A percentile compares a stretch with the other conserved stretches of the same genome.
phyloP scores from a whole-genome alignment of 2,888 invertebrate species.

The Brenthis daphne region DNA sequence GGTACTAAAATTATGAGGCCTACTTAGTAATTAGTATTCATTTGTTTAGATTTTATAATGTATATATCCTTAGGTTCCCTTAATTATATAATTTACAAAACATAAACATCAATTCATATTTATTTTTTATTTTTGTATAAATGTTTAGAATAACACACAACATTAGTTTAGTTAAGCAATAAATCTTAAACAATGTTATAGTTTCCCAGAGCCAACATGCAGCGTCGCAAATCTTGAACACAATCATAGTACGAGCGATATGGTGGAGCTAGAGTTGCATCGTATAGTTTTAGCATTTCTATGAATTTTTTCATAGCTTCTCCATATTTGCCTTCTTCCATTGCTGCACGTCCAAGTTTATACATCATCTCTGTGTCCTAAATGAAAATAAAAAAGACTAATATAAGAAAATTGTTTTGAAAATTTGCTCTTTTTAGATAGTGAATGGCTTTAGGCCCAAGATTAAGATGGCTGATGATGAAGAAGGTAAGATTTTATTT shows the following conservation, averaged over 20 bases:
- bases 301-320: slow-evolving; percentile 85
- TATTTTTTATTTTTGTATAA: background rate
- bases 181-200: slow-evolving; percentile 60
- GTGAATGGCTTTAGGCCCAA: background rate
- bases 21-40: too few relatives aligned
- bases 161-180: too few relatives aligned
- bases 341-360: slow-evolving; percentile 82
- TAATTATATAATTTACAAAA: too few relatives aligned
- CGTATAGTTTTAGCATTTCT: slow-evolving; percentile 85
- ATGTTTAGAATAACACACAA: background rate
- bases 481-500: slow-evolving; percentile 52
- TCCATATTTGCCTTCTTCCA: slow-evolving; percentile 83
- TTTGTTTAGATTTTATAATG: too few relatives aligned
- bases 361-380: slow-evolving; percentile 88
- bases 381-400: slow-evolving; percentile 11
- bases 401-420: slow-evolving; percentile 1
- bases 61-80: too few relatives aligned
- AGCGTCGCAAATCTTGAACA: slow-evolving; percentile 86
- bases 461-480: slow-evolving; percentile 66
- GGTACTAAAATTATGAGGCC: too few relatives aligned
- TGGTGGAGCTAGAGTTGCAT: slow-evolving; percentile 86
- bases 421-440: slow-evolving; percentile 11
- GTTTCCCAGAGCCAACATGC: slow-evolving; percentile 86
- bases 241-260: slow-evolving; percentile 89
- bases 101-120: too few relatives aligned